Percentiles rank a stretch among this genome's conserved stretches.
Evolutionary conservation across 2,113 vertebrate species (phyloP).

Genomic region (Melanotaenia duboulayi): DNA sequence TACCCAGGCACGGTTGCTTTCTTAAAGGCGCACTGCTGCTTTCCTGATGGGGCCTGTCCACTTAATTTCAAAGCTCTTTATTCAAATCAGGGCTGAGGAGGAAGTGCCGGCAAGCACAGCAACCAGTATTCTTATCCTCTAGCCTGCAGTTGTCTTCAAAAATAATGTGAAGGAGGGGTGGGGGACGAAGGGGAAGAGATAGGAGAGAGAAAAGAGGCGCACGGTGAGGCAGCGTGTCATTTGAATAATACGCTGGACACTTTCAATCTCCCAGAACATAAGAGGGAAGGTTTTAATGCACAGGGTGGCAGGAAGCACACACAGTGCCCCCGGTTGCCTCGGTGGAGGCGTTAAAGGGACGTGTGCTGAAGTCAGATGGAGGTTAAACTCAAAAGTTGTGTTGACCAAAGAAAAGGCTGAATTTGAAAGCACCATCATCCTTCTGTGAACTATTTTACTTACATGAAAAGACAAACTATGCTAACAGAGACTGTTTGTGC

Average conservation of each 20-base stretch:
- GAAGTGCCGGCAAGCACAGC: constrained; percentile 64
- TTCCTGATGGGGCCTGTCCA: constrained; percentile 83
- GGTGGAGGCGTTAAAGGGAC: constrained; percentile 53
- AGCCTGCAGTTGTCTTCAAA: constrained; percentile 82
- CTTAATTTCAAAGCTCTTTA: constrained; percentile 87
- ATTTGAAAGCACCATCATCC: constrained; percentile 45
- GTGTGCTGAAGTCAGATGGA: constrained; percentile 70
- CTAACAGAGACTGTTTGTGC: no score
- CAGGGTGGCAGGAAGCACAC: constrained; percentile 56
- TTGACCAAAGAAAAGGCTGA: constrained; percentile 65
- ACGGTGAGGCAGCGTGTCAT: constrained; percentile 74
- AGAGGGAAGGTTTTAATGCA: constrained; percentile 75
- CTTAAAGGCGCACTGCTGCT: constrained; percentile 83
- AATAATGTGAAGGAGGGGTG: constrained; percentile 65
- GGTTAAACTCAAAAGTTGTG: constrained; percentile 74
- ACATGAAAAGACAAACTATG: no score
- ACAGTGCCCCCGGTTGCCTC: constrained; percentile 65
- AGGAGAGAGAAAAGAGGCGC: constrained; percentile 69
- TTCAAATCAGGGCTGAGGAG: constrained; percentile 83
- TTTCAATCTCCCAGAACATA: constrained; percentile 75
- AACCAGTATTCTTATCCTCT: constrained; percentile 80
- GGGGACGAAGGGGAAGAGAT: constrained; percentile 23
- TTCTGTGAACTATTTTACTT: no score
- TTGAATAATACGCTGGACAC: constrained; percentile 82
- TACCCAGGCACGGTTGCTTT: constrained; percentile 86